A percentile compares a stretch with the other conserved stretches of the same genome.
phyloP scores from a whole-genome alignment of 64 coral and sea anemone species.

The Stichodactyla mertensii region DNA sequence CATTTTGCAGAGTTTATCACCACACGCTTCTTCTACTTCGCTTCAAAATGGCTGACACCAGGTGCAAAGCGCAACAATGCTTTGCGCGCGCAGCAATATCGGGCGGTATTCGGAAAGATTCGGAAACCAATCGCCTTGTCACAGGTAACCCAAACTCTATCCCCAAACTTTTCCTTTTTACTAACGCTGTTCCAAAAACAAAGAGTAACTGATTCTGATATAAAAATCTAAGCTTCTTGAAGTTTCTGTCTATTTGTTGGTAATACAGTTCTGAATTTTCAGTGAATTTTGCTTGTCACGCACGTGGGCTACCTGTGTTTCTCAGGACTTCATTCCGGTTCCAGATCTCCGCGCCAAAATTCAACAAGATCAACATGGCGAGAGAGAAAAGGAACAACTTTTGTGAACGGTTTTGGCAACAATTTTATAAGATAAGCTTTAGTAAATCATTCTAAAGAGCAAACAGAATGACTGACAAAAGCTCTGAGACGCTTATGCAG shows the following conservation, averaged over 20 bases:
- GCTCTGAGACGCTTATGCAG: conserved; percentile 47
- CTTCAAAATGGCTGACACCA: conserved; percentile 8
- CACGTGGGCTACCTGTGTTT: not conserved
- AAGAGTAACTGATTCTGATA: too few species aligned
- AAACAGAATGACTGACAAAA: not conserved
- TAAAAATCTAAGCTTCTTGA: not conserved
- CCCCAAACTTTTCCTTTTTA: not conserved
- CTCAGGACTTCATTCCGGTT: not conserved
- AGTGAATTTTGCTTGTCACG: not conserved
- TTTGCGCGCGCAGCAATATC: not conserved
- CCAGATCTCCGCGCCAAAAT: conserved; percentile 19
- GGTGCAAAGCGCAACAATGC: not conserved
- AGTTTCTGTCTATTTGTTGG: not conserved
- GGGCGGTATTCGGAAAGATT: not conserved
- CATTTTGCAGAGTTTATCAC: conserved; percentile 38
- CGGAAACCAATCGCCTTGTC: not conserved
- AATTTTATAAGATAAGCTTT: not conserved
- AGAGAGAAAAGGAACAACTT: not conserved
- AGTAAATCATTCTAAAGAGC: not conserved
- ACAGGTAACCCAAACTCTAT: not conserved
- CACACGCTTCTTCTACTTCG: not conserved
- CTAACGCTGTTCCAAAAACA: not conserved
- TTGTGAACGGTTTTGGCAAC: not conserved
- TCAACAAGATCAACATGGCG: not conserved
- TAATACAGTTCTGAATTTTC: not conserved